A percentile compares a stretch with the other conserved stretches of the same genome.
Conservation (phyloP, 1,140 invertebrate genomes). For the Drosophila ohnishii region DNA sequence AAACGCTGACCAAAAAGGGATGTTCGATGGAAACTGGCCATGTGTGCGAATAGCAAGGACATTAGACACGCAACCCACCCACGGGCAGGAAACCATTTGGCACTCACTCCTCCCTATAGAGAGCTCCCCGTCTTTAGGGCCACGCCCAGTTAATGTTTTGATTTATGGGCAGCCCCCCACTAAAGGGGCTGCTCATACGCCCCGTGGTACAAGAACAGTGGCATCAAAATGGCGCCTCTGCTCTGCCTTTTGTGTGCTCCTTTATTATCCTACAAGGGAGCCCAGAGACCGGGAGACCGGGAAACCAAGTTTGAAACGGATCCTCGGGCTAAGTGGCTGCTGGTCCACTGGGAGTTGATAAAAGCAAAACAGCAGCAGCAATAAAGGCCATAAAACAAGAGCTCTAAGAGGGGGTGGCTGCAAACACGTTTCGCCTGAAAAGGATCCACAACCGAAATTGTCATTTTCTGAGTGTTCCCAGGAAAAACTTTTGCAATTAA, state of each 20-base stretch:
- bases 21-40: constrained; percentile 19
- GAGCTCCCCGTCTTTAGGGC: constrained; percentile 1
- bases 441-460: constrained; percentile 22
- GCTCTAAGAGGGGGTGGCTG: constrained; percentile 23
- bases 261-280: constrained; percentile 46
- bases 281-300: background rate
- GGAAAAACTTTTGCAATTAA: constrained; percentile 62
- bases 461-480: constrained; percentile 4
- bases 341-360: constrained; percentile 66
- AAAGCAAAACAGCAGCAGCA: constrained; percentile 45
- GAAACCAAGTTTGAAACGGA: constrained; percentile 28
- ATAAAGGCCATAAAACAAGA: constrained; percentile 28
- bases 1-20: constrained; percentile 17
- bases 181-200: constrained; percentile 44
- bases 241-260: constrained; percentile 22
- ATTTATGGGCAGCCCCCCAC: constrained; percentile 61
- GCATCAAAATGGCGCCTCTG: constrained; percentile 37
- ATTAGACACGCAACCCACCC: constrained; percentile 37
- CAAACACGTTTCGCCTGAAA: constrained; percentile 34
- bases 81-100: constrained; percentile 29
- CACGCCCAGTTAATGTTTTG: constrained; percentile 78
- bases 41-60: constrained; percentile 41
- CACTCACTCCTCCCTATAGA: constrained; percentile 14
- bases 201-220: constrained; percentile 26
- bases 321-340: constrained; percentile 66